These are phyloP conservation scores for Coilia nasus DNA, from an alignment of 2,797 vertebrate species.

Conservation along the genomic window DNA sequence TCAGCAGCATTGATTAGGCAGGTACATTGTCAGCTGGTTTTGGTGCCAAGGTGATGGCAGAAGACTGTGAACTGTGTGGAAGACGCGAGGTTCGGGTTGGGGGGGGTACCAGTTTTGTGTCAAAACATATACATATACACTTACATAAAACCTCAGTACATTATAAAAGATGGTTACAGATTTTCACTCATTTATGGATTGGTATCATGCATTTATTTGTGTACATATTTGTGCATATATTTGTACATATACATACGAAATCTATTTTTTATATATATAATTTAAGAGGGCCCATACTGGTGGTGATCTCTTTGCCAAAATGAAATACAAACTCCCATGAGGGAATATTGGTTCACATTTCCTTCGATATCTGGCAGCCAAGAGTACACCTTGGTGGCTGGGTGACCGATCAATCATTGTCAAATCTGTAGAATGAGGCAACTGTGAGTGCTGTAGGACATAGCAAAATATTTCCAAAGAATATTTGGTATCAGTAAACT, in stretches of 20 bases:
- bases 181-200: no score
- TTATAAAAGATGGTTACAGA: neutral
- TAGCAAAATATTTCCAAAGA: neutral
- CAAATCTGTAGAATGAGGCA: constrained; percentile 7
- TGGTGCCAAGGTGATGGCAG: neutral
- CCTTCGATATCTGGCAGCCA: constrained; percentile 19
- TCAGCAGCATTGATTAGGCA: constrained; percentile 21
- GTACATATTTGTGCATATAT: no score
- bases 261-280: no score
- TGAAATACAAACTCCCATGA: neutral
- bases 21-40: neutral
- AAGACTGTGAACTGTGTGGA: neutral
- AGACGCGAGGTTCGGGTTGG: neutral
- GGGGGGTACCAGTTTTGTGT: neutral
- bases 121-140: neutral
- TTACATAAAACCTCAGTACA: neutral
- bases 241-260: no score
- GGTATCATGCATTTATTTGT: no score
- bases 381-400: neutral
- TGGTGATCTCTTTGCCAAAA: neutral
- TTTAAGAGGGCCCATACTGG: neutral
- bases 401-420: neutral
- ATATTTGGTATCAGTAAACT: no score
- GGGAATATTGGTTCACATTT: constrained; percentile 12
- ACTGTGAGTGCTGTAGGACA: neutral